phyloP scores from a whole-genome alignment of 37 sponge, comb jelly and placozoan species.

The Agelas oroides region DNA sequence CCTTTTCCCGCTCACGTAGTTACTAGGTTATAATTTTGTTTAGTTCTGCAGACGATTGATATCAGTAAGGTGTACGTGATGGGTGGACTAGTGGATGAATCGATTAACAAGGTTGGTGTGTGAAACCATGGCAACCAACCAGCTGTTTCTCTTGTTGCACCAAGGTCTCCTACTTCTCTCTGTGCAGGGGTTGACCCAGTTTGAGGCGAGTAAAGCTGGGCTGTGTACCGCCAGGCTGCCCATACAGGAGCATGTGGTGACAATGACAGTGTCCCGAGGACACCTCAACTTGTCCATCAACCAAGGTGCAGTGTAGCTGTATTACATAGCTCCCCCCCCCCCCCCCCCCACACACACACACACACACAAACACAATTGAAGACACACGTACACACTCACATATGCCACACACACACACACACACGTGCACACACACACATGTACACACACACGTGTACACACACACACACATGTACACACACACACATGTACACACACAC shows the following conservation, averaged over 20 bases:
- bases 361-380: background rate
- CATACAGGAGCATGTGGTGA: background rate
- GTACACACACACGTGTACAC: background rate
- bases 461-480: background rate
- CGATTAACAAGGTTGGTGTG: background rate
- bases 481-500: background rate
- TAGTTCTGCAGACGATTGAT: background rate
- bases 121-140: no score
- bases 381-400: background rate
- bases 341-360: background rate
- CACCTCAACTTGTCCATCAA: conserved; percentile 21
- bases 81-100: background rate
- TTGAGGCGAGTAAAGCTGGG: background rate
- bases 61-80: background rate
- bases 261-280: background rate
- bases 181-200: conserved; percentile 11
- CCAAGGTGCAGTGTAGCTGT: background rate
- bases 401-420: background rate
- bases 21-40: no score
- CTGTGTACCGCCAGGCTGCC: conserved; percentile 16
- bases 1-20: no score
- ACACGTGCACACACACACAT: background rate
- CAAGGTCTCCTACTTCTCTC: background rate
- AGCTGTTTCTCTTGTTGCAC: no score
- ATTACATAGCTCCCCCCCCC: no score